Conservation (phyloP, 2,888 invertebrate genomes). For the Chaetogeoica ovagalla region DNA sequence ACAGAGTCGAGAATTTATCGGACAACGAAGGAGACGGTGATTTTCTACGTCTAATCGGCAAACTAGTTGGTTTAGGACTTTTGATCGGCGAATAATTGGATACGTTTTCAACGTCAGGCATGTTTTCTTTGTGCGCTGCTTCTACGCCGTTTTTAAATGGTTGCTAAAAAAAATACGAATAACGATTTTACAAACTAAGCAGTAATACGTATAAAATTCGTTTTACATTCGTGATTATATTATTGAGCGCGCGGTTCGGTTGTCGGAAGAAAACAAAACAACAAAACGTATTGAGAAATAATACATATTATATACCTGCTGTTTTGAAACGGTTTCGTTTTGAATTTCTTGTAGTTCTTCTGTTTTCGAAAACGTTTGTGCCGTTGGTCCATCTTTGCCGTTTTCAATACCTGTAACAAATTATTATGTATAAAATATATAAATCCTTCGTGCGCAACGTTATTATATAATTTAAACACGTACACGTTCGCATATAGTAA, state of each 20-base stretch:
- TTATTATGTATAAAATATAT: background rate
- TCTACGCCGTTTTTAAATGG: constrained; percentile 33
- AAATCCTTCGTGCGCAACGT: too few relatives aligned
- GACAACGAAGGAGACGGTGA: constrained; percentile 33
- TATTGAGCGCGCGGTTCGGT: too few relatives aligned
- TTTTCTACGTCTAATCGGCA: constrained; percentile 35
- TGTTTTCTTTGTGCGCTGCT: constrained; percentile 12
- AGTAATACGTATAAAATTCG: too few relatives aligned
- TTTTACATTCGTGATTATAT: too few relatives aligned
- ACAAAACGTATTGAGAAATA: too few relatives aligned
- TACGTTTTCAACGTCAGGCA: constrained; percentile 27
- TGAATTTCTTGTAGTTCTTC: constrained; percentile 50
- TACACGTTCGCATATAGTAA: background rate
- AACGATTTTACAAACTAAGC: constrained; percentile 1
- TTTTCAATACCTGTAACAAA: constrained; percentile 23
- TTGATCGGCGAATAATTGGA: constrained; percentile 8
- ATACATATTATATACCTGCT: constrained; percentile 13
- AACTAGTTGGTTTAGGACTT: constrained; percentile 25
- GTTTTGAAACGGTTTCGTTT: constrained; percentile 38
- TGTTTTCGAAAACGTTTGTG: constrained; percentile 21
- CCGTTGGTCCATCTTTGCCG: constrained; percentile 19
- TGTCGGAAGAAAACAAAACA: too few relatives aligned
- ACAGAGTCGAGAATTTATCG: constrained; percentile 29
- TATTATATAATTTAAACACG: too few relatives aligned
- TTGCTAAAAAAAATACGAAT: constrained; percentile 18